Conservation (phyloP, 2,888 invertebrate species). For the Helleia helle region DNA sequence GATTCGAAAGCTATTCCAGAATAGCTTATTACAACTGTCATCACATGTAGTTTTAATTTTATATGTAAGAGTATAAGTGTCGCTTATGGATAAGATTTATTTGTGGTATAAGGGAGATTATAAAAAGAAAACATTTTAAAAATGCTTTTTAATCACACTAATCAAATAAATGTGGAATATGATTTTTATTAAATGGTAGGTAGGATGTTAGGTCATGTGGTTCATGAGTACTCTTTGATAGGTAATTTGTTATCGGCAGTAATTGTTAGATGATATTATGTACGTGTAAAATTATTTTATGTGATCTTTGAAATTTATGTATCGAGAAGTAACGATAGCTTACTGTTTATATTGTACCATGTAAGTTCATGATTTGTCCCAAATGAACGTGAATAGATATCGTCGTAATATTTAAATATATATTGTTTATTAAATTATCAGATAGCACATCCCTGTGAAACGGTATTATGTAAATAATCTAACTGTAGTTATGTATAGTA, state of each 20-base stretch:
- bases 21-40: constrained; percentile 21
- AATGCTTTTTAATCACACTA: constrained; percentile 59
- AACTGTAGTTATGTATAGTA: constrained; percentile 71
- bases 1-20: constrained; percentile 14
- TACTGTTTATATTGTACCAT: constrained; percentile 63
- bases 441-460: constrained; percentile 54
- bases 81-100: constrained; percentile 44
- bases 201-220: constrained; percentile 50
- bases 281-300: constrained; percentile 53
- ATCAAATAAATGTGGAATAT: constrained; percentile 38
- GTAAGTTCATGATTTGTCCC: constrained; percentile 55
- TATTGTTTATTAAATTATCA: constrained; percentile 65
- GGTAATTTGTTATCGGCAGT: constrained; percentile 54
- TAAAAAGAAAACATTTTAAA: constrained; percentile 43
- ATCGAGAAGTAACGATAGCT: constrained; percentile 56
- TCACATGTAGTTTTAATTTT: constrained; percentile 23
- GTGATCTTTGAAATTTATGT: constrained; percentile 49
- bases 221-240: constrained; percentile 43
- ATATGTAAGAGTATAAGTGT: constrained; percentile 34
- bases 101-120: constrained; percentile 60
- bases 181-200: constrained; percentile 40
- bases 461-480: constrained; percentile 72
- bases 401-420: constrained; percentile 62
- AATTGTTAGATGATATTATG: constrained; percentile 55
- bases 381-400: constrained; percentile 58